phyloP scores from a whole-genome alignment of 2,797 vertebrate genomes.

The Anas flavirostris region DNA sequence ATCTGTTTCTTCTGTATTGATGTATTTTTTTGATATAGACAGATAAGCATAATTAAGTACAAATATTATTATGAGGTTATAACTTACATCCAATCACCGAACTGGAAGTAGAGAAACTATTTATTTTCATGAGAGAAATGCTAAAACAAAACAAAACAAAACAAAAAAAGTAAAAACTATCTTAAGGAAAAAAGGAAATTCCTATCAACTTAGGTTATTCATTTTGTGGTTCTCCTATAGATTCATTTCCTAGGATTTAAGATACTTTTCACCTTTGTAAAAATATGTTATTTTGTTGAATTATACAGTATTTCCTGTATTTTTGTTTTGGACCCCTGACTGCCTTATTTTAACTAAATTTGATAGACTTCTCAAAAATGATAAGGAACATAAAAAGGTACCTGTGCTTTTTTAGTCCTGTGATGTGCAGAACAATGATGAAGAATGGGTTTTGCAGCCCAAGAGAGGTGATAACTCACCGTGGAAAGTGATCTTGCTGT shows the following conservation, averaged over 20 bases:
- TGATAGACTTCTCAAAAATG: not conserved
- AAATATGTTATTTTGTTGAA: not conserved
- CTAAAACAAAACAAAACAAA: not conserved
- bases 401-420: not conserved
- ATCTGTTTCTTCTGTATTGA: not conserved
- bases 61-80: constrained; percentile 9
- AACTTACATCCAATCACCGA: constrained; percentile 6
- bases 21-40: not conserved
- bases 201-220: not conserved
- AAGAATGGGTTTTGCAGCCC: not conserved
- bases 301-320: not conserved
- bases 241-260: not conserved
- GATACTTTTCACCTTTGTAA: not conserved
- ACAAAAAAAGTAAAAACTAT: not conserved
- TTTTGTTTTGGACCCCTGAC: not conserved
- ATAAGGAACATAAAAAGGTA: not conserved
- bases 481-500: not conserved
- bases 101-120: not conserved
- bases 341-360: not conserved
- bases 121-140: constrained; percentile 23
- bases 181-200: not conserved
- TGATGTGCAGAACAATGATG: not conserved
- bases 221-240: not conserved
- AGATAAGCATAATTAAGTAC: not conserved
- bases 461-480: not conserved